Conservation (phyloP, 2,113 vertebrate species). For the Pholis gunnellus region DNA sequence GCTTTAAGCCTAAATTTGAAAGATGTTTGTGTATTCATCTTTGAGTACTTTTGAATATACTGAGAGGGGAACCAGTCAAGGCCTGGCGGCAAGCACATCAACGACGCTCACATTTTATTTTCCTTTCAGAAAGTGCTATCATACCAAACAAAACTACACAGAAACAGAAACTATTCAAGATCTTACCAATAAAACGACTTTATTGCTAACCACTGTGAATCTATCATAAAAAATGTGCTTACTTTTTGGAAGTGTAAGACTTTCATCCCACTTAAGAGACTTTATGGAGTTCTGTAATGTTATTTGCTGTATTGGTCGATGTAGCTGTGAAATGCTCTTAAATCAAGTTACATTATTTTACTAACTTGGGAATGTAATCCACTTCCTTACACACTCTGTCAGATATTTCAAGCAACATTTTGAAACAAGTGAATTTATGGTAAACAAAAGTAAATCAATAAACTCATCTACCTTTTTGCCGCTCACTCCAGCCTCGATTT, state of each 20-base stretch:
- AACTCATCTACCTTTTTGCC: not conserved
- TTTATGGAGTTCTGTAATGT: not conserved
- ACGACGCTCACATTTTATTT: constrained; percentile 1
- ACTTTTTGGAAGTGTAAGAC: not conserved
- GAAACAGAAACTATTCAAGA: too few relatives aligned
- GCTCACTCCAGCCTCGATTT: not conserved
- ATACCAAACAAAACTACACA: too few relatives aligned
- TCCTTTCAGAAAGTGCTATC: constrained; percentile 12
- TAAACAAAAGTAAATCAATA: not conserved
- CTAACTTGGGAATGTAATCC: not conserved
- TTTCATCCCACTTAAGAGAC: not conserved
- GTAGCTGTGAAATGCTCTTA: not conserved
- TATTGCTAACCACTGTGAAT: not conserved
- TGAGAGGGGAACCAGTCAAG: constrained; percentile 13
- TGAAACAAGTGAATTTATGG: not conserved
- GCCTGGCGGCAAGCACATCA: not conserved
- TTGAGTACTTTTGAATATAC: constrained; percentile 1
- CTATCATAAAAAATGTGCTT: not conserved
- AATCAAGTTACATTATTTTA: not conserved
- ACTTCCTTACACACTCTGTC: not conserved
- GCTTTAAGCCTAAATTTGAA: not conserved
- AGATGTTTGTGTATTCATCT: constrained; percentile 1
- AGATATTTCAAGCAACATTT: not conserved
- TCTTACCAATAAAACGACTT: not conserved
- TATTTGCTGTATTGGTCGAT: not conserved